Conservation (phyloP, 2,797 vertebrate genomes). For the Petrocephalus schoutedeni region DNA sequence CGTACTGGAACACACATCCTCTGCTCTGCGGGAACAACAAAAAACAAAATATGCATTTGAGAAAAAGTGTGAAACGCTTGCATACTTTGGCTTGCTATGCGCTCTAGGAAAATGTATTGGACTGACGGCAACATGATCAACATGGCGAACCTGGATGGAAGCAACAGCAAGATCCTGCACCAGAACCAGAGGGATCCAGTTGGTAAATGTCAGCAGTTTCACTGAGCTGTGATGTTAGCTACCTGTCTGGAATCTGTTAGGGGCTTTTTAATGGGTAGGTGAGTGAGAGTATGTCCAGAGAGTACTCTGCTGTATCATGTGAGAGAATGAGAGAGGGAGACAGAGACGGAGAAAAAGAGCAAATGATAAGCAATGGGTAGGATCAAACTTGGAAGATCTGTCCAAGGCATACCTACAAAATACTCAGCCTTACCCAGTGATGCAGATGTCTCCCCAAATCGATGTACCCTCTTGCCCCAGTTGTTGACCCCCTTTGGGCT, state of each 20-base stretch:
- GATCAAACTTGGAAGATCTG: too few relatives aligned
- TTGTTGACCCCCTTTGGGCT: background rate
- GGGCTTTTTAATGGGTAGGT: background rate
- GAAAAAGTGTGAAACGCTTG: constrained; percentile 20
- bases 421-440: background rate
- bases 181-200: constrained; percentile 81
- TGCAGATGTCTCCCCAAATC: background rate
- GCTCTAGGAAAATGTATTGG: constrained; percentile 77
- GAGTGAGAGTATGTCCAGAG: background rate
- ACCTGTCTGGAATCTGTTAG: background rate
- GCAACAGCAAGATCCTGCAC: constrained; percentile 78
- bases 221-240: background rate
- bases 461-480: background rate
- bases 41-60: background rate
- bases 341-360: background rate
- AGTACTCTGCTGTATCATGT: background rate
- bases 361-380: too few relatives aligned
- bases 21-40: background rate
- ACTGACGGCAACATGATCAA: constrained; percentile 79
- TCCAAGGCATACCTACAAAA: background rate
- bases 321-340: background rate
- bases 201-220: constrained; percentile 58
- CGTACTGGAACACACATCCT: background rate
- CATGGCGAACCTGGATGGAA: constrained; percentile 82
- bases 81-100: background rate